Base-by-base conservation (phyloP, 53 echinoderm and acorn worm genomes). In the Mesocentrotus franciscanus region DNA sequence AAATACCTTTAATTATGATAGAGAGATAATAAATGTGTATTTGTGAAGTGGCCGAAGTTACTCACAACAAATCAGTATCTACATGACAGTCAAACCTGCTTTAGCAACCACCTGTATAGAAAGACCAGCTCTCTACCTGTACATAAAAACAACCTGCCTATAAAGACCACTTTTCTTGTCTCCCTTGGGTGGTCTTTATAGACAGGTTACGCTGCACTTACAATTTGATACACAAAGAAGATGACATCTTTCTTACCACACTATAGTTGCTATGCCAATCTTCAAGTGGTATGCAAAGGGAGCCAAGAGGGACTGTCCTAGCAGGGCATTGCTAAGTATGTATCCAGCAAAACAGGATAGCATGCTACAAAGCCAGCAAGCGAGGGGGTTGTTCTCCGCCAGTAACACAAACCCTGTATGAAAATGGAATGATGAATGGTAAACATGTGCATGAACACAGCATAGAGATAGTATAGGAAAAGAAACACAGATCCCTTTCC, bases 321-420 rank as follows among this genome's bases (percentile, higher is more conserved):
- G 96, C 39, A 99, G 97, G 75, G 98, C 97, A 78, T 99, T 99
- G 26, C 97, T 95, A 85, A 99, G 35, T 85, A 99, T 96, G 71
- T 96, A 96, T 35, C 99, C 99, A 74, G 98, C 97, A 95, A 99
- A 99, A 94, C 97, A 98, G 62, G 98, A 97, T 11, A 99, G 96
- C 99, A 99, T 99, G 92, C 98, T 96, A 92, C 99, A 99, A 33
- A 99, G 92, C 98, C 98, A 99, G 93, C 99, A 99, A 4, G 96
- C 97, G 6, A 99, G 96, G 1, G 99, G 98, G 94, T 99, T 98
- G 79, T 95, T 97, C 93, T 96, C 96, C 57, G 97, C 96, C 61
- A 98, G 92, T 78, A 94, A 91, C 71, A 96, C 78, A 62, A 95
- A 96, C 76, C 96, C 98, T 98, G 95, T 22, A 56, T 57, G 35